Conservation (phyloP, 2,888 invertebrate genomes). For the Sthenelais limicola region DNA sequence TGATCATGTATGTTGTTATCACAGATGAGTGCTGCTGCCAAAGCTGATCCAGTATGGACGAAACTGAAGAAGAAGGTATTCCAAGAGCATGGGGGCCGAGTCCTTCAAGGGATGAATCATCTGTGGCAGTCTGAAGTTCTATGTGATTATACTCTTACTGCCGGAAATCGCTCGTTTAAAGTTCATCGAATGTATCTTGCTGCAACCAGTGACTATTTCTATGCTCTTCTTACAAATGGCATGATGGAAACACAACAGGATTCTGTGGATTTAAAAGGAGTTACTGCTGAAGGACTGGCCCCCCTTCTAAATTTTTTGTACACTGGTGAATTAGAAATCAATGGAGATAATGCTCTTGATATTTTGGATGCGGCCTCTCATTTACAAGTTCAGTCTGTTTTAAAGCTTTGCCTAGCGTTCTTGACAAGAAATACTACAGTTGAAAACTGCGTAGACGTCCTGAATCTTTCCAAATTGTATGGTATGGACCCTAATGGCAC, state of each 20-base stretch:
- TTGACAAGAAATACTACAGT: conserved; percentile 66
- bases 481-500: conserved; percentile 16
- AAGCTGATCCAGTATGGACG: neutral
- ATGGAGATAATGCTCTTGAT: conserved; percentile 63
- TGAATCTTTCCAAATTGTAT: conserved; percentile 28
- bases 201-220: conserved; percentile 68
- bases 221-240: conserved; percentile 65
- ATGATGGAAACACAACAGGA: conserved; percentile 68
- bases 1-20: too few relatives aligned
- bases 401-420: conserved; percentile 65
- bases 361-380: conserved; percentile 67
- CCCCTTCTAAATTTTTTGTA: conserved; percentile 64
- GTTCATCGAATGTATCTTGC: conserved; percentile 67
- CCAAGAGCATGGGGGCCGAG: conserved; percentile 12
- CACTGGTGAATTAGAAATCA: conserved; percentile 63
- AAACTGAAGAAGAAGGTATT: conserved; percentile 5
- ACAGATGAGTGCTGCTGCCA: conserved; percentile 22
- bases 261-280: conserved; percentile 64
- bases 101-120: conserved; percentile 19
- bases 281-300: conserved; percentile 57
- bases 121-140: neutral
- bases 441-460: conserved; percentile 55
- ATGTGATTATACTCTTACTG: conserved; percentile 25
- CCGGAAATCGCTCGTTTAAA: conserved; percentile 42
- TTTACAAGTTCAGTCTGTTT: conserved; percentile 61